Evolutionary conservation across 2,888 invertebrate species (phyloP), one percentile per base, ranked within the genome.

Genomic region (Digitonthophagus gazella): DNA sequence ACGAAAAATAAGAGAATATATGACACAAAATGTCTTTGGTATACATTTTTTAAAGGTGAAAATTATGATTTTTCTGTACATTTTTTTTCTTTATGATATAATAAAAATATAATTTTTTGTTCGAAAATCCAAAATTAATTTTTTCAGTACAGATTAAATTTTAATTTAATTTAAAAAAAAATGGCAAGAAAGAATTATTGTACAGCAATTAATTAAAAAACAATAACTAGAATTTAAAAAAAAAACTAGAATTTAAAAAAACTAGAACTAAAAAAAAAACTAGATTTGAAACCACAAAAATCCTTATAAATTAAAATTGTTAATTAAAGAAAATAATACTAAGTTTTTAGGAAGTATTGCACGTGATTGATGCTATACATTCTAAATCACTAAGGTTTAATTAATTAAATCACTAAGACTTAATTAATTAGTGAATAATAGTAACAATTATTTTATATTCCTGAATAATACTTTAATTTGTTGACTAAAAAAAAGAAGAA

Each of bases 21-120:
- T 82, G 81, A 82, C 81, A 82, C 82, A 77, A 74, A 76, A 73
- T 76, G 79, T 83, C 82, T 83, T 83, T 83, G 83, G 82, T 82
- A 82, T 80, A 74, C 72, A 78, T 76, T 81, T n/a, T n/a, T n/a
- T n/a, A n/a, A n/a, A n/a, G n/a, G n/a, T n/a, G n/a, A n/a, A n/a
- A n/a, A n/a, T n/a, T n/a, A n/a, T n/a, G n/a, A n/a, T n/a, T n/a
- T n/a, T n/a, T n/a, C n/a, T n/a, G n/a, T n/a, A n/a, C n/a, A n/a
- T n/a, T n/a, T n/a, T n/a, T n/a, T n/a, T n/a, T n/a, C n/a, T n/a
- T n/a, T n/a, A n/a, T n/a, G n/a, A n/a, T n/a, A n/a, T n/a, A n/a
- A n/a, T n/a, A n/a, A n/a, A n/a, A n/a, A n/a, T n/a, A n/a, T n/a
- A n/a, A n/a, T n/a, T n/a, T n/a, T n/a, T n/a, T n/a, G n/a, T n/a